Evolutionary conservation across 2,797 vertebrate species (phyloP).

Genomic region (Falco concolor): DNA sequence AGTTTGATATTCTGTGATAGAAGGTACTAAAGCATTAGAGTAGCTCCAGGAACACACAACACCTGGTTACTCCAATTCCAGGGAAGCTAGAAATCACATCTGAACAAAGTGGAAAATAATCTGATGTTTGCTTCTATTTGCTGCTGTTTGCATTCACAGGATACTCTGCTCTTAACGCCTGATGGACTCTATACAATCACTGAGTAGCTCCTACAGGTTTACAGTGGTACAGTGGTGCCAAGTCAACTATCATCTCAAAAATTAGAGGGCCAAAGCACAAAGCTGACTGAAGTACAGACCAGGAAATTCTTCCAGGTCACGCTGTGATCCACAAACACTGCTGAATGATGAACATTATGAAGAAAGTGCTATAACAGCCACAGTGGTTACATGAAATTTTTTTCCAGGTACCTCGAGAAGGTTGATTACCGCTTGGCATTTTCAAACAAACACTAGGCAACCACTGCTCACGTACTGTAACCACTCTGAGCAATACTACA

Average conservation of each 20-base stretch:
- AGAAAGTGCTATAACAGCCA: neutral
- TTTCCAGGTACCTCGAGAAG: neutral
- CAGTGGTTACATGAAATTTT: fast-evolving
- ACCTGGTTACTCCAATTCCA: neutral
- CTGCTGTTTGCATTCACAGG: no score
- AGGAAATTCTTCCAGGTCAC: neutral
- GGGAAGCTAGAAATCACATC: neutral
- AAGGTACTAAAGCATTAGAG: neutral
- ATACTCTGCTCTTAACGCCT: neutral
- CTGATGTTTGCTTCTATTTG: neutral
- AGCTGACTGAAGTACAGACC: neutral
- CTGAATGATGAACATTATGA: neutral
- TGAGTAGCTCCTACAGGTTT: neutral
- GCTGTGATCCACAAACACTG: neutral
- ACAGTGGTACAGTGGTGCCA: neutral
- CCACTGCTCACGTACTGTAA: neutral
- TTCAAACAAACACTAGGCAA: neutral
- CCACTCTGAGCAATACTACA: neutral
- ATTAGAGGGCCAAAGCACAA: neutral
- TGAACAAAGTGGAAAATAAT: neutral
- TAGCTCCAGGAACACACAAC: neutral
- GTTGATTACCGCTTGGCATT: neutral
- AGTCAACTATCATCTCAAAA: neutral
- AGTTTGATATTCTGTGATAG: neutral
- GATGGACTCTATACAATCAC: neutral